phyloP scores from a whole-genome alignment of 2,113 vertebrate species.

The Microtus montanus region DNA sequence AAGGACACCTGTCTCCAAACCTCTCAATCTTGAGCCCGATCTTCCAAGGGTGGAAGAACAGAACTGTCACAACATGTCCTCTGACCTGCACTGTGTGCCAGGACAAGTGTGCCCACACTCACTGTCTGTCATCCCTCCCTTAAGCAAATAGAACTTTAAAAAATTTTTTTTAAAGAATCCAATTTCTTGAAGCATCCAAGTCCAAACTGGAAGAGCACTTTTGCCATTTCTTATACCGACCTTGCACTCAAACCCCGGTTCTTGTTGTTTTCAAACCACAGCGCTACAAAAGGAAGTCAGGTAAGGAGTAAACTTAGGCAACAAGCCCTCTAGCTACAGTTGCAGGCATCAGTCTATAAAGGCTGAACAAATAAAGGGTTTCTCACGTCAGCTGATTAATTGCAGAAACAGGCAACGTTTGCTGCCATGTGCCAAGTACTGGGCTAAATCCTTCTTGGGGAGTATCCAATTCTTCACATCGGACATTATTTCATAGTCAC shows the following conservation, averaged over 20 bases:
- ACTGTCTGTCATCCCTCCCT: background rate
- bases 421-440: background rate
- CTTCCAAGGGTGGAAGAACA: background rate
- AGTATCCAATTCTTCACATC: background rate
- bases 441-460: background rate
- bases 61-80: background rate
- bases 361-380: background rate
- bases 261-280: slow-evolving; percentile 13
- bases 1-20: background rate
- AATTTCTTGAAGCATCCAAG: background rate
- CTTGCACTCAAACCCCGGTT: background rate
- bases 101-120: background rate
- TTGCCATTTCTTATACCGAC: background rate
- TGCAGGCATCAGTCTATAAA: background rate
- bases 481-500: slow-evolving; percentile 1
- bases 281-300: background rate
- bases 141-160: background rate
- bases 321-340: background rate
- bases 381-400: background rate
- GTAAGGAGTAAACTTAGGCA: background rate
- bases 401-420: background rate
- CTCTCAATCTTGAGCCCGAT: background rate
- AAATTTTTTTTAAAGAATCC: background rate
- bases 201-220: background rate
- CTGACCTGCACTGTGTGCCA: background rate